Percentiles rank a stretch among this genome's conserved stretches.
These are phyloP conservation scores for Acanthopagrus latus DNA, from an alignment of 2,797 vertebrate genomes.

Conservation along the genomic window DNA sequence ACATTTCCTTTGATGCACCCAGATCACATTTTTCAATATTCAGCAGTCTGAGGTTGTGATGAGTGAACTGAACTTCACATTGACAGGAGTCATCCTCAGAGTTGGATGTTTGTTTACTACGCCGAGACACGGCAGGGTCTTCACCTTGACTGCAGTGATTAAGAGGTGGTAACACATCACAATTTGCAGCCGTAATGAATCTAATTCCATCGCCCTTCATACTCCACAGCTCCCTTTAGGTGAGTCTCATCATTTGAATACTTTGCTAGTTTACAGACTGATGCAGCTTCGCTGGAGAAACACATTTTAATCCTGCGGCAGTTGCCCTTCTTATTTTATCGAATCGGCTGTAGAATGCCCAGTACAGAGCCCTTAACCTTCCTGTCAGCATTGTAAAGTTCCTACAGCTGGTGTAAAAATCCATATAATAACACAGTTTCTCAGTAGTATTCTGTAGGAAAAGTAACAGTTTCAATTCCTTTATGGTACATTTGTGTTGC, in stretches of 20 bases:
- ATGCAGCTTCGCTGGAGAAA: constrained; percentile 34
- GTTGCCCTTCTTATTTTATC: constrained; percentile 26
- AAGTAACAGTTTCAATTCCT: too few relatives aligned
- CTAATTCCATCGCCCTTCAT: constrained; percentile 61
- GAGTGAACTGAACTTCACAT: background rate
- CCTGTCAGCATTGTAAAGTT: background rate
- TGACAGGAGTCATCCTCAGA: background rate
- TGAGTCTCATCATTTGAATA: constrained; percentile 35
- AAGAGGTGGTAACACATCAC: constrained; percentile 43
- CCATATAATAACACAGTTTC: too few relatives aligned
- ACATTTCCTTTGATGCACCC: background rate
- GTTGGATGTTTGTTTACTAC: constrained; percentile 6
- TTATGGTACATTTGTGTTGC: background rate
- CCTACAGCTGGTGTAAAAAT: background rate
- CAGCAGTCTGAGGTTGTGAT: too few relatives aligned
- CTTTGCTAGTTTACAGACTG: constrained; percentile 35
- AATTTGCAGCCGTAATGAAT: constrained; percentile 63
- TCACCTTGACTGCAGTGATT: constrained; percentile 57
- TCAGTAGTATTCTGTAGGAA: background rate
- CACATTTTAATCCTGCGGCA: constrained; percentile 26
- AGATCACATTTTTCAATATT: background rate
- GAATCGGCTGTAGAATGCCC: constrained; percentile 28
- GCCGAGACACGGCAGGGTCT: constrained; percentile 21
- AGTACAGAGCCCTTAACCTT: background rate
- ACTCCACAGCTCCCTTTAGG: constrained; percentile 46